Evolutionary conservation across 1,140 invertebrate genomes (phyloP), one percentile per base, ranked within the genome.

Genomic region (Microplitis mediator): DNA sequence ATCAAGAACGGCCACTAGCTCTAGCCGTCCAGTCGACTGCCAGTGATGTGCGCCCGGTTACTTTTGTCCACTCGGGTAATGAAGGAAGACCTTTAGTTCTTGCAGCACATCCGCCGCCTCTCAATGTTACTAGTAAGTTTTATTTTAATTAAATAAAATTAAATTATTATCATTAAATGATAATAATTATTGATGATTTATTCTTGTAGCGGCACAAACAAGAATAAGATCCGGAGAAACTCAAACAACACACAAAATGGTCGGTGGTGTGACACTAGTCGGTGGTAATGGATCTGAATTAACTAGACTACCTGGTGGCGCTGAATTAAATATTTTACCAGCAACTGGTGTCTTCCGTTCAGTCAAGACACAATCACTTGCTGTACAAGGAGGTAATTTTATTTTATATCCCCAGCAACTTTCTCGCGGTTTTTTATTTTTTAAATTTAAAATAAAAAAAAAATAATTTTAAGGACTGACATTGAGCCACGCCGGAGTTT

Each of bases 291-390:
- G 84, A 36, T 84, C 84, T 0, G 85, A 84, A 77, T 78, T 85
- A 61, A 84, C 83, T 2, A 83, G 84, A 80, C 81, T 87, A 65
- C 84, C 84, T 3, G 86, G 86, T 51, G 86, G 86, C 16, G 86
- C 86, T 1, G 86, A 88, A 72, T 75, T 88, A 11, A 88, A 87
- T 73, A 84, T 88, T 77, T 78, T 88, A 16, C 87, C 86, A 4
- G 85, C 86, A 52, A 88, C 87, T 75, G 86, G 86, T 75, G 77
- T 82, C 61, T 82, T 84, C 23, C 81, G 82, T 74, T 83, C 83
- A 34, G 79, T 83, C 23, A 85, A 84, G 68, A 73, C 80, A 68
- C 78, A 80, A 54, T 78, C 82, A 69, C 68, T 84, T 51, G 74
- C 81, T 69, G 81, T 85, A 67, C 83, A 82, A 84, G 82, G 82